Percentiles rank a stretch among this genome's conserved stretches.
Conservation (phyloP, 2,113 vertebrate species). For the Caranx melampygus region DNA sequence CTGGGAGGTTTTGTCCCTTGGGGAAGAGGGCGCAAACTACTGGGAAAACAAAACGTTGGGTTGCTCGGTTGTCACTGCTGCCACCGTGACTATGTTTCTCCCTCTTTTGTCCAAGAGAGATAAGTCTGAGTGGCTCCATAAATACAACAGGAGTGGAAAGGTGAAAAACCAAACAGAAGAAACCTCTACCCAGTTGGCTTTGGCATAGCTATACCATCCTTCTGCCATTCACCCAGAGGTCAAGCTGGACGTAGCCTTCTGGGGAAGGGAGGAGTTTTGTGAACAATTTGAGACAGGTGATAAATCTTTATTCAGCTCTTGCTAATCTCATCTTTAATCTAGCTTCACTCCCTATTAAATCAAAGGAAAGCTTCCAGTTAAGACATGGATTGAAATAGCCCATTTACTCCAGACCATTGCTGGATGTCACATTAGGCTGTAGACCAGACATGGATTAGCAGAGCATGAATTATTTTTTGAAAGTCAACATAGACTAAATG, state of each 20-base stretch:
- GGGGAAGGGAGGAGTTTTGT: conserved; percentile 22
- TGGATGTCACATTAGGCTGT: conserved; percentile 30
- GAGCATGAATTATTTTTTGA: conserved; percentile 44
- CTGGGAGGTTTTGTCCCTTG: background rate
- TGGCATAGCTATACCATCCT: conserved; percentile 13
- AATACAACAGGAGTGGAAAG: conserved; percentile 3
- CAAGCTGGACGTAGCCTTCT: conserved; percentile 47
- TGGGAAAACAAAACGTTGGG: background rate
- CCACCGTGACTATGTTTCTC: background rate
- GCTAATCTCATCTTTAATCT: conserved; percentile 62
- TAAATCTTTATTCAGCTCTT: conserved; percentile 45
- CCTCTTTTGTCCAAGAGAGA: background rate
- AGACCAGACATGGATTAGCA: conserved; percentile 34
- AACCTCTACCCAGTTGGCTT: background rate
- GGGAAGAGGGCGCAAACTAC: background rate
- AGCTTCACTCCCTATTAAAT: conserved; percentile 29
- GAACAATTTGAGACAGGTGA: conserved; percentile 58
- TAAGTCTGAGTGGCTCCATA: background rate
- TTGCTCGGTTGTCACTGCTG: background rate
- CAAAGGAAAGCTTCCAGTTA: conserved; percentile 47
- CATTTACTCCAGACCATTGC: conserved; percentile 38
- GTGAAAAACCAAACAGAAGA: background rate
- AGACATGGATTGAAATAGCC: conserved; percentile 31
- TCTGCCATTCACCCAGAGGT: conserved; percentile 50
- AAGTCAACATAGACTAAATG: background rate